These are phyloP conservation scores for Phyllostomus discolor DNA, from an alignment of 2,113 vertebrate species.

Conservation along the genomic window DNA sequence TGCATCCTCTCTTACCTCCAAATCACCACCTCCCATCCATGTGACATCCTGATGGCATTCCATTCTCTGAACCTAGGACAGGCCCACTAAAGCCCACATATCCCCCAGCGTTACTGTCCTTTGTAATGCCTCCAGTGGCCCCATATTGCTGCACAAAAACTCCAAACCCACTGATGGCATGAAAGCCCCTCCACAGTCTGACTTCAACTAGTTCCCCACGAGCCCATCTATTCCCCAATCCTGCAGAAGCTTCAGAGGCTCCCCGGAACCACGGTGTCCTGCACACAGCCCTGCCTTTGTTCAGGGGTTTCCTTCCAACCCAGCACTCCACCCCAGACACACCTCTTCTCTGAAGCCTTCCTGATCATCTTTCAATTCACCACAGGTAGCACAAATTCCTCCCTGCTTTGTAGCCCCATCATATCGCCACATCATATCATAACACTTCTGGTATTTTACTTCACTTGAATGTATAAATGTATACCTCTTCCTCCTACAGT, in stretches of 20 bases:
- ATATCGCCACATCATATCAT: not conserved
- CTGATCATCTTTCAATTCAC: not conserved
- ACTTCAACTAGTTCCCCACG: not conserved
- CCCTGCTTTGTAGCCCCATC: not conserved
- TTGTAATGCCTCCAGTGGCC: not conserved
- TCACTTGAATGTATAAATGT: not conserved
- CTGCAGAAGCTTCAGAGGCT: not conserved
- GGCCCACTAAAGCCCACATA: not conserved
- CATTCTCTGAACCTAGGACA: not conserved
- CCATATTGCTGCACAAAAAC: not conserved
- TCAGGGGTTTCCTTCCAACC: not conserved
- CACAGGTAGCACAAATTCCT: not conserved
- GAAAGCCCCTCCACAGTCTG: not conserved
- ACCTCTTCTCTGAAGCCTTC: not conserved
- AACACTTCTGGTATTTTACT: not conserved
- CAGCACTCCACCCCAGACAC: not conserved
- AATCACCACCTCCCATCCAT: not conserved
- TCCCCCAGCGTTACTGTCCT: not conserved
- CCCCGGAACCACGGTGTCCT: not conserved
- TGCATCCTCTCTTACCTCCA: not conserved
- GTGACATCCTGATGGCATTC: no score
- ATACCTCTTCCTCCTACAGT: not conserved
- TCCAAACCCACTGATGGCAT: not conserved
- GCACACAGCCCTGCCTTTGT: not conserved
- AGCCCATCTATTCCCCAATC: not conserved